Percentiles rank a stretch among this genome's conserved stretches.
These are phyloP conservation scores for Parnassius mnemosyne DNA, from an alignment of 2,888 invertebrate genomes.

Conservation along the genomic window DNA sequence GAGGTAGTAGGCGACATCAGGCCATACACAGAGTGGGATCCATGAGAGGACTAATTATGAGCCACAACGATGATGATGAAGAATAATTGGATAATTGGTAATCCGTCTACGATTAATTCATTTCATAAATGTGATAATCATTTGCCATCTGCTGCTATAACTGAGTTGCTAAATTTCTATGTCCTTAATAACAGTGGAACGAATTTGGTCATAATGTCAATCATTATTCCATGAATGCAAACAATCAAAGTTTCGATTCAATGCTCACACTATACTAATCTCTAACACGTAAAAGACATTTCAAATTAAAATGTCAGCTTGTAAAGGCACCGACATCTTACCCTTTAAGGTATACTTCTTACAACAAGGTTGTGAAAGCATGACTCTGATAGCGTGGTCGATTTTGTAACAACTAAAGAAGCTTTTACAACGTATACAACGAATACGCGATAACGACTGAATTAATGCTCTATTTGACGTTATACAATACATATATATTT, in stretches of 20 bases:
- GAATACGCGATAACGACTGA: background rate
- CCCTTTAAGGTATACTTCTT: conserved; percentile 26
- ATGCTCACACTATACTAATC: conserved; percentile 18
- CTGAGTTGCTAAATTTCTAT: background rate
- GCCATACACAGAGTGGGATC: too few species aligned
- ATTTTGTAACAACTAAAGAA: conserved; percentile 18
- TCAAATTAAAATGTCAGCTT: conserved; percentile 34
- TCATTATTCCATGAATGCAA: conserved; percentile 19
- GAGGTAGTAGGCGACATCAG: too few species aligned
- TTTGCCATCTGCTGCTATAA: background rate
- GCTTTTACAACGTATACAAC: background rate
- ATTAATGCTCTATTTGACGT: background rate
- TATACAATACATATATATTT: background rate
- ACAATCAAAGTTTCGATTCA: conserved; percentile 15
- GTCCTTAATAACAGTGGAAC: conserved; percentile 17
- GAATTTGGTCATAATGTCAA: conserved; percentile 20
- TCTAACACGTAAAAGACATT: conserved; percentile 29
- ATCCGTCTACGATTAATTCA: too few species aligned
- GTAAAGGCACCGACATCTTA: conserved; percentile 28
- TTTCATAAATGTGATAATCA: too few species aligned
- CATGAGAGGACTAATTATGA: too few species aligned
- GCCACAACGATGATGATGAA: too few species aligned
- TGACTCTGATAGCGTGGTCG: conserved; percentile 9
- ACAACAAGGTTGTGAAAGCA: conserved; percentile 23
- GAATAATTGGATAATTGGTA: too few species aligned